phyloP scores from a whole-genome alignment of 1,140 invertebrate genomes.

The Drosophila obscura region DNA sequence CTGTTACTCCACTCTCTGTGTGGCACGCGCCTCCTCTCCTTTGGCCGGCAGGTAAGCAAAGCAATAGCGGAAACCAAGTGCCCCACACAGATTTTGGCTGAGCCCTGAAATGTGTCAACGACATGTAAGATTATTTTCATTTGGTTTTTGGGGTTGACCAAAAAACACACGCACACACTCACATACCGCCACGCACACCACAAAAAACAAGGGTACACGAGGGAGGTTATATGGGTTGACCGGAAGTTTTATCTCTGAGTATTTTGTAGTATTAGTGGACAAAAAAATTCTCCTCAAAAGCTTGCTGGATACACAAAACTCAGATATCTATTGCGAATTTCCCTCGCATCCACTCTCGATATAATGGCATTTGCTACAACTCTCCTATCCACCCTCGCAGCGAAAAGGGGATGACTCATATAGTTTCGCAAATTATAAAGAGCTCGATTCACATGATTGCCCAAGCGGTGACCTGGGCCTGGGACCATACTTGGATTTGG shows the following conservation, averaged over 20 bases:
- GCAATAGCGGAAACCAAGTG: conserved; percentile 59
- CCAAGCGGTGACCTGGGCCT: conserved; percentile 59
- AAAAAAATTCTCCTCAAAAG: no score
- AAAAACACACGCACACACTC: conserved; percentile 14
- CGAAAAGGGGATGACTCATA: conserved; percentile 36
- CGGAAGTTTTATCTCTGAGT: no score
- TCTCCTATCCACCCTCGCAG: conserved; percentile 33
- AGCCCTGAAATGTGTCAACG: conserved; percentile 79
- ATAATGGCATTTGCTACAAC: conserved; percentile 16
- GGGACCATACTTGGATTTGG: conserved; percentile 1
- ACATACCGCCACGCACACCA: conserved; percentile 20
- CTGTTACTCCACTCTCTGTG: conserved; percentile 42
- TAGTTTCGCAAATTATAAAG: conserved; percentile 81
- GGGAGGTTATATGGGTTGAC: no score
- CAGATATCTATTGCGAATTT: no score
- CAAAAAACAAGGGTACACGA: neutral
- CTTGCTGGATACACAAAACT: no score
- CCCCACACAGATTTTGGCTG: conserved; percentile 59
- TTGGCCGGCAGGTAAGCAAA: conserved; percentile 77
- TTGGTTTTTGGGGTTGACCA: conserved; percentile 28
- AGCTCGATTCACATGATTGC: conserved; percentile 83
- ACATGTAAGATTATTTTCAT: conserved; percentile 83
- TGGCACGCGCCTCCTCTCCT: conserved; percentile 10
- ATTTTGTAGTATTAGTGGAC: no score
- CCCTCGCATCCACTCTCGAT: no score